These are phyloP conservation scores for Microtus montanus DNA, from an alignment of 2,113 vertebrate species.

Conservation along the genomic window DNA sequence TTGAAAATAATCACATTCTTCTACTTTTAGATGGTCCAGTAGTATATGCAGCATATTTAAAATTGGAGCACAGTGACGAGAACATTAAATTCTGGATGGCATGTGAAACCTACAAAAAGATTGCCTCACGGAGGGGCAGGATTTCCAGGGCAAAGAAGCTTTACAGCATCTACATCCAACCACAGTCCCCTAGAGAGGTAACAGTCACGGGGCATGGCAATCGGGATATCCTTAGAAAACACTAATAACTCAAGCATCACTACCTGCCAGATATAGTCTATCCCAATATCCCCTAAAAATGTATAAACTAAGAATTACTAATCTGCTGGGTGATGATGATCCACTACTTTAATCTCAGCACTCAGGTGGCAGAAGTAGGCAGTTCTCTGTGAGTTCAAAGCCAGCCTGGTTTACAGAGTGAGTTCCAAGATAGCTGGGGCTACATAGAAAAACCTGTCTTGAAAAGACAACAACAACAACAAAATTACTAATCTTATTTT, in stretches of 20 bases:
- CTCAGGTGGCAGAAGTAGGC: background rate
- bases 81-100: constrained; percentile 85
- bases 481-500: background rate
- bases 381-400: background rate
- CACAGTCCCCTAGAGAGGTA: constrained; percentile 83
- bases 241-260: background rate
- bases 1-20: constrained; percentile 21
- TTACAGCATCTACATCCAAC: constrained; percentile 80
- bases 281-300: background rate
- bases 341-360: background rate
- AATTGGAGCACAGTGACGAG: constrained; percentile 83
- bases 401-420: background rate
- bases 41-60: constrained; percentile 82
- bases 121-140: constrained; percentile 73
- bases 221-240: background rate
- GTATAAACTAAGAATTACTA: background rate
- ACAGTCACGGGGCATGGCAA: background rate
- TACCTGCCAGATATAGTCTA: background rate
- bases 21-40: constrained; percentile 78
- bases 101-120: constrained; percentile 84
- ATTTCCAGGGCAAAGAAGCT: constrained; percentile 81
- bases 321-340: background rate
- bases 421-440: too few relatives aligned
- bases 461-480: too few relatives aligned
- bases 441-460: too few relatives aligned